Percentiles rank a stretch among this genome's conserved stretches.
Evolutionary conservation across 2,797 vertebrate genomes (phyloP).

Genomic region (Pteronotus mesoamericanus): DNA sequence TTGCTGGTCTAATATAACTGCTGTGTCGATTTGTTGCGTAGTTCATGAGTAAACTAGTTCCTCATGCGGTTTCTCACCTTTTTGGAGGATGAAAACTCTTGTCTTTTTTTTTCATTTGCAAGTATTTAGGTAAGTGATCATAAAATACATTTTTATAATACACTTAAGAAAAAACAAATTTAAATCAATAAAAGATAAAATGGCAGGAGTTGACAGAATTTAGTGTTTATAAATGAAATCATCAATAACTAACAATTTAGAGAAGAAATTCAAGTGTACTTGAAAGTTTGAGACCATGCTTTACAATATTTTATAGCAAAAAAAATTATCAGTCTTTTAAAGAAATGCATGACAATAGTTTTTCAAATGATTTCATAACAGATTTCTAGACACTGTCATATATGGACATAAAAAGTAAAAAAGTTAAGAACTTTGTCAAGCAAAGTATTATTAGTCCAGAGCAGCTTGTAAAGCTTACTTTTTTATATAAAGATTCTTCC

Average conservation of each 20-base stretch:
- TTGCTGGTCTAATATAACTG: background rate
- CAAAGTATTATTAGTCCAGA: constrained; percentile 68
- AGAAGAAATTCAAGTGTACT: constrained; percentile 36
- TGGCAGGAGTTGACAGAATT: constrained; percentile 61
- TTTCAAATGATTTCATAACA: constrained; percentile 50
- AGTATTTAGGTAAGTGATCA: constrained; percentile 56
- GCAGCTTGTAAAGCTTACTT: constrained; percentile 75
- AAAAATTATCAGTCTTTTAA: constrained; percentile 41
- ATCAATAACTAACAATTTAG: constrained; percentile 59
- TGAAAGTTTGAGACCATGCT: constrained; percentile 54
- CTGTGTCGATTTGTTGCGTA: background rate
- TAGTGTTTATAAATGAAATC: constrained; percentile 80
- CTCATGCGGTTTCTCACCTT: background rate
- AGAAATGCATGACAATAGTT: constrained; percentile 35
- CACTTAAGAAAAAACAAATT: constrained; percentile 57
- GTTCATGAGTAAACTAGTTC: background rate
- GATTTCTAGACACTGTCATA: constrained; percentile 3
- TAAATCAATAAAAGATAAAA: constrained; percentile 69
- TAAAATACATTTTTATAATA: constrained; percentile 76
- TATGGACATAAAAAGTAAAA: background rate
- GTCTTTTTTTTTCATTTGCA: background rate
- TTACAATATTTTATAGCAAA: constrained; percentile 30
- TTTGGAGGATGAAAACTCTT: background rate
- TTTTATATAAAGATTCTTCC: constrained; percentile 43
- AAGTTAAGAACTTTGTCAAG: constrained; percentile 43